Evolutionary conservation across 2,888 invertebrate species (phyloP), one percentile per base, ranked within the genome.

Genomic region (Octodonta nipae): DNA sequence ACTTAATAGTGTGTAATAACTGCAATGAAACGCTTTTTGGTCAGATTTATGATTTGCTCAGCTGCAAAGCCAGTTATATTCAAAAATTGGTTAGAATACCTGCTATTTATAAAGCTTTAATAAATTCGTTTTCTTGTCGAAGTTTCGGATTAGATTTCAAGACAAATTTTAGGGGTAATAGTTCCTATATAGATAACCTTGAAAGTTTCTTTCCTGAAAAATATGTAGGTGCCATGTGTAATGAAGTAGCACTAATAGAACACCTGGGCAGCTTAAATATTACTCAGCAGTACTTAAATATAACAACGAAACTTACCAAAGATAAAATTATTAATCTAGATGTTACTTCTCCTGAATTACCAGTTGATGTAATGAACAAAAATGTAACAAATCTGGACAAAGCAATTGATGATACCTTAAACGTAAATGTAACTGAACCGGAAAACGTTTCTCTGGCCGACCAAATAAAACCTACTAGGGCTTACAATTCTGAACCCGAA

Each of bases 161-260:
- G 63, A 64, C 67, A 63, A 45, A 16, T 38, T 16, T 34, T 4
- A 28, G 22, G 6, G 29, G 8, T 14, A 15, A 14, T 15, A 3
- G 14, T 3, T 14, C 28, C n/a, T 28, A 28, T 12, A 27, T 26
- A 15, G 20, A 10, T 5, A 28, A 28, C 14, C 26, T 75, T 40
- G 67, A 74, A 22, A 67, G 73, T 44, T 66, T 79, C 43, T 71
- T 82, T 45, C 67, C 77, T 7, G 61, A 68, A 15, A 75, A 75
- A 49, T 79, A 80, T 56, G 62, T 85, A 43, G 76, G 78, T 12
- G 84, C 84, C 13, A 63, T 86, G 42, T 87, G 86, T 59, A 84
- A 85, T 58, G 67, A 78, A 17, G 55, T 84, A 35, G 78, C 79
- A 20, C 70, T 77, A 39, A 66, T 70, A 41, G 74, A 78, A 46